These are phyloP conservation scores for Notothenia rossii DNA, from an alignment of 2,113 vertebrate species.

Conservation along the genomic window DNA sequence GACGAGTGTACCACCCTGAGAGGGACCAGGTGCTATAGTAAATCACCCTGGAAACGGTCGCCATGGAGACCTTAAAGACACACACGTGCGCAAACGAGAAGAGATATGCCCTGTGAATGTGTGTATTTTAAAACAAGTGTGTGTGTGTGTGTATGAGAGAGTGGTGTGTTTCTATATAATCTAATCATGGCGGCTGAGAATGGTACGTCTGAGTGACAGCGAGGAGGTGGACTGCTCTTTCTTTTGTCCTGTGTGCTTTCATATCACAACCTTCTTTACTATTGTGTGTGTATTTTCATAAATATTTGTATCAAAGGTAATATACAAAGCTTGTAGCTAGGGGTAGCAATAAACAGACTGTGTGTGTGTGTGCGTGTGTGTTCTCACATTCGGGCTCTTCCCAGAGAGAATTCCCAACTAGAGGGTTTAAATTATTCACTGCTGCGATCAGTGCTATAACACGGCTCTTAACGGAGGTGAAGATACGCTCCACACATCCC, in stretches of 20 bases:
- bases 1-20: conserved; percentile 75
- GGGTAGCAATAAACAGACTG: conserved; percentile 34
- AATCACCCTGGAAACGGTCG: conserved; percentile 81
- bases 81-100: conserved; percentile 41
- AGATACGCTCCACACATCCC: conserved; percentile 56
- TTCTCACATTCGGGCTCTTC: conserved; percentile 48
- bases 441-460: conserved; percentile 74
- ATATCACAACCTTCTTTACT: conserved; percentile 18
- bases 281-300: neutral
- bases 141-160: neutral
- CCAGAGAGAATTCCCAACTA: conserved; percentile 65
- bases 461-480: conserved; percentile 70
- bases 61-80: conserved; percentile 82
- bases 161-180: conserved; percentile 51
- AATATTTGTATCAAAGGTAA: neutral
- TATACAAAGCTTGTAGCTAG: conserved; percentile 14
- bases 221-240: conserved; percentile 1
- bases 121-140: neutral
- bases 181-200: conserved; percentile 63
- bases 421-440: conserved; percentile 77
- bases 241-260: neutral
- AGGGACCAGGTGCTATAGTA: conserved; percentile 80
- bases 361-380: conserved; percentile 17
- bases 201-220: conserved; percentile 54
- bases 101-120: conserved; percentile 27